Percentiles rank a stretch among this genome's conserved stretches.
Conservation (phyloP, 1,140 invertebrate species). For the Xylocopa sonorina region DNA sequence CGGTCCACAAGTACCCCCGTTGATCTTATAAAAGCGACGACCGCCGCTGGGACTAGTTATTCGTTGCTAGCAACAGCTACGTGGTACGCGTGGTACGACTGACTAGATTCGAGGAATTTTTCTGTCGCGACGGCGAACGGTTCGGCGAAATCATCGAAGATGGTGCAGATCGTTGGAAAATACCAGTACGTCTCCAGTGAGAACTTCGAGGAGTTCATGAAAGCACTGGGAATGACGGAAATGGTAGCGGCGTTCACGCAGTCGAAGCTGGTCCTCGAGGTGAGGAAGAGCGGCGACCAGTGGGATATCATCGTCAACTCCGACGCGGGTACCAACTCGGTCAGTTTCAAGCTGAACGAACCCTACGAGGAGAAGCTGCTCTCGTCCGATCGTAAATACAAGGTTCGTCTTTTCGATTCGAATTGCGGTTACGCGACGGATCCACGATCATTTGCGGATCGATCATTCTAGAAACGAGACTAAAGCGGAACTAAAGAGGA, state of each 20-base stretch:
- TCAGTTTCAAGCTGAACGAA: constrained; percentile 74
- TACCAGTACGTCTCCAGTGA: constrained; percentile 76
- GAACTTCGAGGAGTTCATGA: constrained; percentile 77
- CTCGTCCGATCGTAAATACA: constrained; percentile 68
- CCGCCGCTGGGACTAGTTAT: constrained; percentile 1
- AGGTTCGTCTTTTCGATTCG: constrained; percentile 70
- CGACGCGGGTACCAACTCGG: constrained; percentile 66
- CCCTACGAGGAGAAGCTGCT: constrained; percentile 77
- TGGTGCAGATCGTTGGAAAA: constrained; percentile 76
- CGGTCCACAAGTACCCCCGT: constrained; percentile 29
- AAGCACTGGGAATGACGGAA: constrained; percentile 65
- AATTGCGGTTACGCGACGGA: neutral
- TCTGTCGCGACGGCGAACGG: neutral
- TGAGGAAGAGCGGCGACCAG: constrained; percentile 67
- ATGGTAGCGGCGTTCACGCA: constrained; percentile 53
- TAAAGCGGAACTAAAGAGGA: no score
- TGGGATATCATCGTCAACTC: constrained; percentile 73
- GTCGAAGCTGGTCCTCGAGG: constrained; percentile 72
- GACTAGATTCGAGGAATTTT: no score
- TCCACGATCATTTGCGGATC: no score
- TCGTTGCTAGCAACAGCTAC: constrained; percentile 23
- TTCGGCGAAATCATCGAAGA: constrained; percentile 26
- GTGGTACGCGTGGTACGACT: neutral
- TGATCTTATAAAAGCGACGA: constrained; percentile 72
- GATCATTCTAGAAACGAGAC: no score